Evolutionary conservation across 2,113 vertebrate species (phyloP).

Genomic region (Typhlomys cinereus): DNA sequence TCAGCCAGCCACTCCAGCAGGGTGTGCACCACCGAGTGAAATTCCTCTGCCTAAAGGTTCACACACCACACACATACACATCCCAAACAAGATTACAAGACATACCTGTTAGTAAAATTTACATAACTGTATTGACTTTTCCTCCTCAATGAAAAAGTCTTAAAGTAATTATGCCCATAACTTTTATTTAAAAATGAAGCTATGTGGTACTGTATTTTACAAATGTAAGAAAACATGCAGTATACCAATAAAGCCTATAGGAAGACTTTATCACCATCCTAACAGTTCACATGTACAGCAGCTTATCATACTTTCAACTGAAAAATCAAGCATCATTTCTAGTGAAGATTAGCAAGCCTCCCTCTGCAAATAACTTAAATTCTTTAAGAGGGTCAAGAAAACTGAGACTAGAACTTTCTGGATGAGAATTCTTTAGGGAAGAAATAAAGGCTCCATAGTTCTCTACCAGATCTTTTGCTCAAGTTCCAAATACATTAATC

Average conservation of each 20-base stretch:
- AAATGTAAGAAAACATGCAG: constrained; percentile 72
- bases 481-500: neutral
- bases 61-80: constrained; percentile 30
- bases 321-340: constrained; percentile 63
- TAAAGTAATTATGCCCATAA: constrained; percentile 58
- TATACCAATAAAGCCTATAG: constrained; percentile 36
- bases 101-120: constrained; percentile 28
- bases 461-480: neutral
- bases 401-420: neutral
- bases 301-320: constrained; percentile 49
- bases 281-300: constrained; percentile 65
- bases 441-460: neutral
- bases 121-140: constrained; percentile 31
- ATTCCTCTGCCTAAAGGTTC: constrained; percentile 93
- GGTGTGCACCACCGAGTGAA: constrained; percentile 96
- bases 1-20: constrained; percentile 98
- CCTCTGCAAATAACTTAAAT: constrained; percentile 53
- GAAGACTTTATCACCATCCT: constrained; percentile 70
- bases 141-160: neutral
- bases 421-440: neutral
- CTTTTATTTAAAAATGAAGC: constrained; percentile 74
- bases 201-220: constrained; percentile 62
- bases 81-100: neutral
- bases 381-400: neutral
- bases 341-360: constrained; percentile 57